Base-by-base conservation (phyloP, 2,797 vertebrate genomes). In the Pseudomugil gertrudae region DNA sequence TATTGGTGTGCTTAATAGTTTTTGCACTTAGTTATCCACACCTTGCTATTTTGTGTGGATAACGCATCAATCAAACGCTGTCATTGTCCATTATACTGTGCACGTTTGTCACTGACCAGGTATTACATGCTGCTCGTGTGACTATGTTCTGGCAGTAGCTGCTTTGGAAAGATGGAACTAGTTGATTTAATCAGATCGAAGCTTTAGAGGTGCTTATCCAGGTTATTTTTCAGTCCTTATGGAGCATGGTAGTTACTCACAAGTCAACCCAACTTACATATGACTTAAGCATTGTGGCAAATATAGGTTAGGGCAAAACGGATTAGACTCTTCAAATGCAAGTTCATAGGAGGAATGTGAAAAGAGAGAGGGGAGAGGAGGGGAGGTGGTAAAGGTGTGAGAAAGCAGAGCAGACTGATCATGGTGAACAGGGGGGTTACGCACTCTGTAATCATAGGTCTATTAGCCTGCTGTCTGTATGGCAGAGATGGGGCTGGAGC, bases 361-460 rank as follows among this genome's bases (percentile, higher is more conserved):
- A 26, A 33, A 38, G 51, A 29, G 45, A 32, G 45, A 3, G 36
- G 29, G 36, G 23, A 38, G 24, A 62, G 64, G 56, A 40, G 47
- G 38, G 59, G 67, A 33, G 56, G 57, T 35, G 54, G 40, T 53
- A 21, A 71, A 47, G 71, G 53, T 57, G 47, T 53, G 51, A 58
- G 57, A 64, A 14, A 69, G 68, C 52, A 65, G 47, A 36, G 48
- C 23, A 56, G 74, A n/a, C 66, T 61, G 74, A 71, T 70, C 51
- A 48, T 33, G 62, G 70, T 40, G 67, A 70, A 52, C 33, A 1
- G 43, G 61, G 19, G 62, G 71, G 66, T 74, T 86, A 83, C 77
- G 83, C 70, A 63, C 80, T 76, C 87, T 90, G 84, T 90, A 91
- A 92, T 92, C 90, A 88, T 57, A 57, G 84, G 75, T 89, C 91